A percentile compares a stretch with the other conserved stretches of the same genome.
phyloP scores from a whole-genome alignment of 2,113 vertebrate species.

The Gnathonemus longibarbis region DNA sequence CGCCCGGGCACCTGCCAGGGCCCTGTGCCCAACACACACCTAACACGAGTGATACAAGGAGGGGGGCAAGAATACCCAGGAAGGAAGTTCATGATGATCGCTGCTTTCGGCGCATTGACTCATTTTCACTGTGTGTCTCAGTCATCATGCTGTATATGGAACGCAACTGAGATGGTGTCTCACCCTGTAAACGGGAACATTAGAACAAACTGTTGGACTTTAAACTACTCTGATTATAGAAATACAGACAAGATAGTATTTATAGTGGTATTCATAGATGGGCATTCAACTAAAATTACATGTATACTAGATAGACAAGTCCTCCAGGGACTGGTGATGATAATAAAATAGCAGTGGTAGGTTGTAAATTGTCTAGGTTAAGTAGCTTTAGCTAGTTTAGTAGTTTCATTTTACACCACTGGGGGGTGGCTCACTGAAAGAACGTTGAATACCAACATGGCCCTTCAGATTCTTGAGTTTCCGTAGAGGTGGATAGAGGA shows the following conservation, averaged over 20 bases:
- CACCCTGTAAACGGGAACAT: not conserved
- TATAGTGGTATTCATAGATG: not conserved
- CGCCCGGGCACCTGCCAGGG: constrained; percentile 36
- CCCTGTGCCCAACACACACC: not conserved
- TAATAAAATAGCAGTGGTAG: not conserved
- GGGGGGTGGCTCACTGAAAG: not conserved
- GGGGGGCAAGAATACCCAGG: no score
- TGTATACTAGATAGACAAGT: not conserved
- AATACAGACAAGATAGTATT: not conserved
- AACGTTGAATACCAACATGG: not conserved
- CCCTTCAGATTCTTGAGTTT: not conserved
- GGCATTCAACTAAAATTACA: not conserved
- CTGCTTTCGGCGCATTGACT: not conserved
- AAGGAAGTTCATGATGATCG: not conserved
- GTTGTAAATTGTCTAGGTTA: constrained; percentile 6
- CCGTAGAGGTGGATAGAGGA: not conserved
- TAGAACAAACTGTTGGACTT: not conserved
- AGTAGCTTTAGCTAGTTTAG: not conserved
- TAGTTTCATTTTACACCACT: constrained; percentile 12
- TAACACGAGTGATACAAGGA: not conserved
- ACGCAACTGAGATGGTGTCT: not conserved
- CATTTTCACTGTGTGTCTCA: not conserved
- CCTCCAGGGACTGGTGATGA: not conserved
- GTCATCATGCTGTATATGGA: not conserved
- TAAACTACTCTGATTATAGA: not conserved